phyloP scores from a whole-genome alignment of 2,113 vertebrate species.

The Nanger granti region DNA sequence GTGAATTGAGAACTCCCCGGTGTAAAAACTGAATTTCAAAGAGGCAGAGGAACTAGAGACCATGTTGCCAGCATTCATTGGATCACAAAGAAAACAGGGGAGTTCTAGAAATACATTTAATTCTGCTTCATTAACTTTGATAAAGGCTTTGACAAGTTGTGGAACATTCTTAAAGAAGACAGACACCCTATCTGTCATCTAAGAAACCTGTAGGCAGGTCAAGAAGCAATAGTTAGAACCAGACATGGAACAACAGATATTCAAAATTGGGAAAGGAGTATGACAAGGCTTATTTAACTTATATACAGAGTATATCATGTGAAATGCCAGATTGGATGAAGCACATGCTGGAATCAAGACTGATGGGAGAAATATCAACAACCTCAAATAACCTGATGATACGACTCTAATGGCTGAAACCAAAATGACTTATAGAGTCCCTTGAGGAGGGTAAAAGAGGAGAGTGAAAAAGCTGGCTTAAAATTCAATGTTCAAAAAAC shows the following conservation, averaged over 20 bases:
- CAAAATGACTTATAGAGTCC: not conserved
- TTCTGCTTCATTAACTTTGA: not conserved
- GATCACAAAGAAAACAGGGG: not conserved
- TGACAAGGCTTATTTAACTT: not conserved
- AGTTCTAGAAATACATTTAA: not conserved
- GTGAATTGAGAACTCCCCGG: rapidly evolving
- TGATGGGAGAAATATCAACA: not conserved
- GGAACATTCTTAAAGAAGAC: not conserved
- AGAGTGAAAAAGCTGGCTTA: not conserved
- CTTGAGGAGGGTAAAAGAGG: not conserved
- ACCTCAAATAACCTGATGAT: not conserved
- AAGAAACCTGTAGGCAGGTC: not conserved
- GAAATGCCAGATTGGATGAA: not conserved
- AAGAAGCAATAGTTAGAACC: not conserved
- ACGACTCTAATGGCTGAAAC: not conserved
- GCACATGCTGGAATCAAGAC: not conserved
- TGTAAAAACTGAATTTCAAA: not conserved
- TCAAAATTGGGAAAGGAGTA: not conserved
- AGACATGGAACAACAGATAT: not conserved
- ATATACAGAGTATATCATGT: not conserved
- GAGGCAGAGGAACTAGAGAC: not conserved
- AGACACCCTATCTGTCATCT: not conserved
- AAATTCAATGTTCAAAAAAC: not conserved
- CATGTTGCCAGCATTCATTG: not conserved
- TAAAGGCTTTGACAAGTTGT: not conserved